Evolutionary conservation across 92 coral and sea anemone genomes (phyloP).

Genomic region (Isaurus tuberculatus): DNA sequence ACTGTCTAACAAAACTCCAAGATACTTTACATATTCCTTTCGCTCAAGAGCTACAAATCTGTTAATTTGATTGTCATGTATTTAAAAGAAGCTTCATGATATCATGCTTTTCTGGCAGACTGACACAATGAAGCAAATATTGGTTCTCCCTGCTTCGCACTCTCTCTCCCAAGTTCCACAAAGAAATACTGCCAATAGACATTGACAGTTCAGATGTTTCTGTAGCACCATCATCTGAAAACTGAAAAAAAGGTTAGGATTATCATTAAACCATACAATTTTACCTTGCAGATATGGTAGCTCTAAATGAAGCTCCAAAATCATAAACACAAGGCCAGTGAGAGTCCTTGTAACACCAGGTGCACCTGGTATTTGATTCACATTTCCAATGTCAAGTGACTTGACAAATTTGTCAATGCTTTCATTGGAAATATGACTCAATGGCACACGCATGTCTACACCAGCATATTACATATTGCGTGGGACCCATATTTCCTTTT

Average conservation of each 20-base stretch:
- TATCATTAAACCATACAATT: slow-evolving; percentile 44
- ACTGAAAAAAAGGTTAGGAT: slow-evolving; percentile 39
- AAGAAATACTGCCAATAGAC: slow-evolving; percentile 42
- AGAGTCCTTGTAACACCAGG: slow-evolving; percentile 10
- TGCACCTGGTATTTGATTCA: not conserved
- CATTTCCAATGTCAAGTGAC: slow-evolving; percentile 12
- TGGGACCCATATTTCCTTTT: slow-evolving; percentile 9
- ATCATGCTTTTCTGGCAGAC: slow-evolving; percentile 37
- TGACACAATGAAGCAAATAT: slow-evolving; percentile 37
- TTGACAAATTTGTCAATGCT: slow-evolving; percentile 5
- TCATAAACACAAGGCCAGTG: slow-evolving; percentile 16
- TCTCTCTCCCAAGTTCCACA: slow-evolving; percentile 47
- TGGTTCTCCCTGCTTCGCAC: slow-evolving; percentile 52
- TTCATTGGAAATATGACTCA: slow-evolving; percentile 3
- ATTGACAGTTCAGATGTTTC: slow-evolving; percentile 38
- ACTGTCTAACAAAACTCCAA: too few species aligned
- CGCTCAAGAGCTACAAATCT: too few species aligned
- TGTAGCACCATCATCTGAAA: slow-evolving; percentile 53
- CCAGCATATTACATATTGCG: slow-evolving; percentile 14
- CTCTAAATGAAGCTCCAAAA: slow-evolving; percentile 10
- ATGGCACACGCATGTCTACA: slow-evolving; percentile 18
- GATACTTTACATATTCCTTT: too few species aligned
- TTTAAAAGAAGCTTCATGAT: slow-evolving; percentile 10
- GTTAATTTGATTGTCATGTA: too few species aligned
- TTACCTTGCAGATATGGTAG: slow-evolving; percentile 17